Evolutionary conservation across 2,113 vertebrate genomes (phyloP), one percentile per base, ranked within the genome.

Genomic region (Tragelaphus strepsiceros): DNA sequence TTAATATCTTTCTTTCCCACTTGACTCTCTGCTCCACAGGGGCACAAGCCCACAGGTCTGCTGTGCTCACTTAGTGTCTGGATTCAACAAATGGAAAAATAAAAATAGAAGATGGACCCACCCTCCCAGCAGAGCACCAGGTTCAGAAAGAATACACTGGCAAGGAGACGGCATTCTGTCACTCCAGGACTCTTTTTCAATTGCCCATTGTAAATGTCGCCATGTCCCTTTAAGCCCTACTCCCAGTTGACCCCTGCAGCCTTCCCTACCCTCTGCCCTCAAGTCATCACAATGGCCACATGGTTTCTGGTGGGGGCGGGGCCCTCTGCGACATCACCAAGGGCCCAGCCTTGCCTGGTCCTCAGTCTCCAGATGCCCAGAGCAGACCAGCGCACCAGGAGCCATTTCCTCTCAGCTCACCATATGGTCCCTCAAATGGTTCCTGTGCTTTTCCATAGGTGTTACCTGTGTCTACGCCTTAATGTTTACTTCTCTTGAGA

Each of bases 151-250:
- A 74, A 74, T 74, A 39, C 19, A 74, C 67, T 74, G 35, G 35
- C 67, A 74, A 39, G 35, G 19, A 74, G 35, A 74, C 13, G 67
- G 67, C n/a, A 35, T 11, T 74, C 67, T 39, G n/a, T 74, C 35
- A 74, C 19, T 74, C 67, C 2, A 1, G 7, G 16, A n/a, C 64
- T 74, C 32, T 67, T 39, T 74, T 74, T 74, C 0, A 1, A 74
- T 39, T 74, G 67, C n/a, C 2, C 1, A 0, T 19, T 39, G 11
- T 11, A 39, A 71, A 71, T 71, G 67, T 22, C 0, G 0, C 67
- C 67, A 39, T 39, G 17, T 71, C n/a, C 67, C 35, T 22, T 39
- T 39, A 74, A 74, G n/a, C 35, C n/a, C n/a, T 39, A 39, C n/a
- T 39, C 5, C 67, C 11, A 5, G n/a, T 74, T 74, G n/a, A 24